phyloP scores from a whole-genome alignment of 2,888 invertebrate genomes.

The Drymonia ruficornis region DNA sequence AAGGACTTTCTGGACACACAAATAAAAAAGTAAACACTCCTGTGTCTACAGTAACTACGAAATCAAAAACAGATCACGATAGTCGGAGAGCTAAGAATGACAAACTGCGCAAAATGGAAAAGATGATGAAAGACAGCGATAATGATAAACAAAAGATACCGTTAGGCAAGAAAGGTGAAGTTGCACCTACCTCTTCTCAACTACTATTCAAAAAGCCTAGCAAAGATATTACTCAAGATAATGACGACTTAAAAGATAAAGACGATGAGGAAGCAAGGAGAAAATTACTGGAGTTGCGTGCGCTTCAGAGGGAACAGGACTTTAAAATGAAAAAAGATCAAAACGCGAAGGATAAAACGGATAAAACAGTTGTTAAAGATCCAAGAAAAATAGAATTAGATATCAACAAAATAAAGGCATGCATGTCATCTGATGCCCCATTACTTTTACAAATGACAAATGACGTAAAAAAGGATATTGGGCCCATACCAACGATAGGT shows the following conservation, averaged over 20 bases:
- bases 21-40: neutral
- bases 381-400: conserved; percentile 35
- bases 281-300: neutral
- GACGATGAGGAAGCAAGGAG: neutral
- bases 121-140: conserved; percentile 15
- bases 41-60: conserved; percentile 1
- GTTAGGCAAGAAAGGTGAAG: conserved; percentile 5
- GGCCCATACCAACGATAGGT: neutral
- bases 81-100: neutral
- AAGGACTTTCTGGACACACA: neutral
- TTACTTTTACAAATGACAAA: conserved; percentile 9
- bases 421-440: conserved; percentile 27
- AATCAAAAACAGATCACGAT: neutral
- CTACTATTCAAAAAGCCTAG: conserved; percentile 4
- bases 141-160: conserved; percentile 7
- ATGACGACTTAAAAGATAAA: neutral
- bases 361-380: conserved; percentile 19
- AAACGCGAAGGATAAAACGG: conserved; percentile 14
- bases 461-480: conserved; percentile 12
- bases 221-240: neutral
- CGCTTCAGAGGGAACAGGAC: conserved; percentile 13
- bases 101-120: conserved; percentile 2
- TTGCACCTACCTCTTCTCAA: neutral
- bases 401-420: conserved; percentile 41
- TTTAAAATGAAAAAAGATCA: conserved; percentile 12